A percentile compares a stretch with the other conserved stretches of the same genome.
Conservation (phyloP, 2,113 vertebrate genomes). For the Pangasianodon gigas region DNA sequence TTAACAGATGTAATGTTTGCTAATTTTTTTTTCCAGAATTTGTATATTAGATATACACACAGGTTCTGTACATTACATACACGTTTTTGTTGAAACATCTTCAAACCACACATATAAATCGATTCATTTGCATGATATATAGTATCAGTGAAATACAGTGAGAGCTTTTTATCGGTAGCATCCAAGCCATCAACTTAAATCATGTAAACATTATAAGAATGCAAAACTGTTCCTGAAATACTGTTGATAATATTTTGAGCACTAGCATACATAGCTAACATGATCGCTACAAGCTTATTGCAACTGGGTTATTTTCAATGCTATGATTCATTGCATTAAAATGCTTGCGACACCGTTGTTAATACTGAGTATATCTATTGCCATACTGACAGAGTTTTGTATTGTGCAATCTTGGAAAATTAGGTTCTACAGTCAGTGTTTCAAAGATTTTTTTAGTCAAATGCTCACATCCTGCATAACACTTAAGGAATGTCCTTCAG, state of each 20-base stretch:
- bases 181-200: slow-evolving; percentile 17
- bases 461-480: slow-evolving; percentile 8
- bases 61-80: slow-evolving; percentile 15
- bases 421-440: slow-evolving; percentile 32
- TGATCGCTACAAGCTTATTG: neutral
- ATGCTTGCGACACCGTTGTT: neutral
- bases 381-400: neutral
- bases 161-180: neutral
- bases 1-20: slow-evolving; percentile 1
- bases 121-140: slow-evolving; percentile 21
- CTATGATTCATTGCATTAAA: neutral
- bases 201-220: slow-evolving; percentile 29
- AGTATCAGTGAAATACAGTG: slow-evolving; percentile 12
- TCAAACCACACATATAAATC: slow-evolving; percentile 17
- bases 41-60: slow-evolving; percentile 15
- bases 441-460: slow-evolving; percentile 15
- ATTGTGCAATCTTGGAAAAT: slow-evolving; percentile 23
- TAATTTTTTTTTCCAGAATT: neutral
- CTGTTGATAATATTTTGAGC: slow-evolving; percentile 7
- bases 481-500: slow-evolving; percentile 20
- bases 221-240: slow-evolving; percentile 20
- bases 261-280: neutral
- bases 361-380: slow-evolving; percentile 12
- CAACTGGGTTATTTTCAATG: neutral
- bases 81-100: slow-evolving; percentile 17